Evolutionary conservation across 1,140 invertebrate genomes (phyloP).

Genomic region (Spodoptera litura): DNA sequence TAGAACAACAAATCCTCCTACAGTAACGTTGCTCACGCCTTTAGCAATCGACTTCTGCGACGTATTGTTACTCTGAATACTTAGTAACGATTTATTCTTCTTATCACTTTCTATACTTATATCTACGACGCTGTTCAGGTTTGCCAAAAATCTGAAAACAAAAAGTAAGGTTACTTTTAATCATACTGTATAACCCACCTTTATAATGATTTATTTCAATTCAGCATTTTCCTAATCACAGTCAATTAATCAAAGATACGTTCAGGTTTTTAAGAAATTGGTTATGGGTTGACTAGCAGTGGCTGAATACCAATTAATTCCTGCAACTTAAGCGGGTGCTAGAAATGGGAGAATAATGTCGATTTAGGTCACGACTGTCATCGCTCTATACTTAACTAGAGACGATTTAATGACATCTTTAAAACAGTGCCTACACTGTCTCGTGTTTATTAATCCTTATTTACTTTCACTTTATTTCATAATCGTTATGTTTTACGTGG

Average conservation of each 20-base stretch:
- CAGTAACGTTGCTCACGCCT: slow-evolving; percentile 66
- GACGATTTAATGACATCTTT: too few species aligned
- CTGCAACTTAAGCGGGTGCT: too few species aligned
- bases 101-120: slow-evolving; percentile 65
- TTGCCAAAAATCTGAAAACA: slow-evolving; percentile 75
- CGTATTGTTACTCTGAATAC: slow-evolving; percentile 58
- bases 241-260: too few species aligned
- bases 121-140: slow-evolving; percentile 55
- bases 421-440: too few species aligned
- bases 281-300: too few species aligned
- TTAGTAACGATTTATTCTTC: slow-evolving; percentile 67
- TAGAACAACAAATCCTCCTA: slow-evolving; percentile 63
- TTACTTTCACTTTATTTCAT: background rate
- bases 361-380: too few species aligned
- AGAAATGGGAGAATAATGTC: too few species aligned
- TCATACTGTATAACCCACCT: background rate
- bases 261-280: too few species aligned
- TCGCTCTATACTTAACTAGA: too few species aligned
- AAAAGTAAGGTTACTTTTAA: slow-evolving; percentile 18
- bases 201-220: background rate
- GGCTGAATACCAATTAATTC: too few species aligned
- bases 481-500: slow-evolving; percentile 1
- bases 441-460: too few species aligned
- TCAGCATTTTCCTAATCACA: too few species aligned
- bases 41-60: slow-evolving; percentile 62